These are phyloP conservation scores for Caenorhabditis drosophilae DNA, from an alignment of 2,888 invertebrate genomes.

Conservation along the genomic window DNA sequence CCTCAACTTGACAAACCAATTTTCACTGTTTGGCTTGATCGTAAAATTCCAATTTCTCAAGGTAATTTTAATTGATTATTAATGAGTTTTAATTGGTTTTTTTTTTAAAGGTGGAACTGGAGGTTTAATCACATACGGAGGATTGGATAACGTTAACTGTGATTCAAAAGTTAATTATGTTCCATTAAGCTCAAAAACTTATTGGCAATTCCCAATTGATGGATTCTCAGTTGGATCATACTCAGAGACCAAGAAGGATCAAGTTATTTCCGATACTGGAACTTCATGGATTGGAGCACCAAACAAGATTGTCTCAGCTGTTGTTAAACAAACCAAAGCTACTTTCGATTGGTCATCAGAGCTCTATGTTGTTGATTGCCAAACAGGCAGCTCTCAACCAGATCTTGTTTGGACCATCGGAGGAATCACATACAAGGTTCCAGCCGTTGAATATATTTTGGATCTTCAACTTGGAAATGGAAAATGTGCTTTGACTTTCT, in stretches of 20 bases:
- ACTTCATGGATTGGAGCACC: constrained; percentile 59
- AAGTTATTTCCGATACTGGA: constrained; percentile 64
- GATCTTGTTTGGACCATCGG: constrained; percentile 57
- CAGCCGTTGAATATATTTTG: constrained; percentile 60
- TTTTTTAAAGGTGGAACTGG: constrained; percentile 37
- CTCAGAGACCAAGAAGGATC: constrained; percentile 23
- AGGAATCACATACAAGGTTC: constrained; percentile 51
- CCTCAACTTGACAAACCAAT: constrained; percentile 78
- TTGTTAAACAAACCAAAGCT: constrained; percentile 52
- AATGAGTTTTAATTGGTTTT: too few relatives aligned
- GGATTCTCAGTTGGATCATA: constrained; percentile 40
- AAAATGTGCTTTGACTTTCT: constrained; percentile 46
- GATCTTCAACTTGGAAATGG: constrained; percentile 51
- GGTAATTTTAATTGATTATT: too few relatives aligned
- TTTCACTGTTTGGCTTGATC: constrained; percentile 89
- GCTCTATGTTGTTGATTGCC: constrained; percentile 56
- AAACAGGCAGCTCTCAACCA: constrained; percentile 35
- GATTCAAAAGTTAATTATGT: constrained; percentile 46
- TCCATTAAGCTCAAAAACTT: constrained; percentile 49
- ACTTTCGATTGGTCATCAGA: constrained; percentile 44
- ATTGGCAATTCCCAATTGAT: constrained; percentile 57
- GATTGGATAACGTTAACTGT: constrained; percentile 53
- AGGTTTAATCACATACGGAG: constrained; percentile 60
- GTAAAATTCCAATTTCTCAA: constrained; percentile 10
- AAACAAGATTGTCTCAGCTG: constrained; percentile 25